phyloP scores from a whole-genome alignment of 2,113 vertebrate genomes.

The Plecturocebus donacophilus region DNA sequence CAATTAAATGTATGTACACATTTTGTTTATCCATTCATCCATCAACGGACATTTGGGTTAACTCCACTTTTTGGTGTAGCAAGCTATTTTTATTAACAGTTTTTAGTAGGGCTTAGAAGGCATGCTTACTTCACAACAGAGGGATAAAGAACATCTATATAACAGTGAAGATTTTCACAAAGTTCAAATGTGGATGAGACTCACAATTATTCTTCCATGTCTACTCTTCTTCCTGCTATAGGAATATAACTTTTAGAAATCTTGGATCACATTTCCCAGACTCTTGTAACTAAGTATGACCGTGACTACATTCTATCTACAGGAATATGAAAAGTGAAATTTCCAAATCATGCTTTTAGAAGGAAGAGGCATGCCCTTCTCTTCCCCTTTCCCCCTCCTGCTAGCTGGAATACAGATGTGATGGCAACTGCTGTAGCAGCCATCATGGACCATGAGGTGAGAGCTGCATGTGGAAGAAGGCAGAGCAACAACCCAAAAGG shows the following conservation, averaged over 20 bases:
- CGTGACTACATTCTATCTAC: not conserved
- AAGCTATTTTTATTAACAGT: not conserved
- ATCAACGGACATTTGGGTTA: not conserved
- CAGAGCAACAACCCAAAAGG: not conserved
- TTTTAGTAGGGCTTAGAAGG: not conserved
- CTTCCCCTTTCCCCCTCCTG: not conserved
- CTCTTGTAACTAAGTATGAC: not conserved
- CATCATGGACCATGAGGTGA: not conserved
- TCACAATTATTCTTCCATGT: not conserved
- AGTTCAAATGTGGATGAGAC: not conserved
- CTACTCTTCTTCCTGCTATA: not conserved
- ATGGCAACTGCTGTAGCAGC: not conserved
- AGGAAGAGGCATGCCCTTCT: not conserved
- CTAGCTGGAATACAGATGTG: not conserved
- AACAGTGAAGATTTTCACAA: not conserved
- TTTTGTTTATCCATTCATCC: not conserved
- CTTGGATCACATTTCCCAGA: not conserved
- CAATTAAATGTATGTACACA: not conserved
- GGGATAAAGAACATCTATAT: not conserved
- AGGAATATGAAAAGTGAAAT: not conserved
- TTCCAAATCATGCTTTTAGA: constrained; percentile 8
- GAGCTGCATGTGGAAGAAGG: not conserved
- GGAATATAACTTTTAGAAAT: not conserved
- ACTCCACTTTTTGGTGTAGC: not conserved
- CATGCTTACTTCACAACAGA: not conserved